Base-by-base conservation (phyloP, 1,140 invertebrate genomes). In the Pararge aegeria region DNA sequence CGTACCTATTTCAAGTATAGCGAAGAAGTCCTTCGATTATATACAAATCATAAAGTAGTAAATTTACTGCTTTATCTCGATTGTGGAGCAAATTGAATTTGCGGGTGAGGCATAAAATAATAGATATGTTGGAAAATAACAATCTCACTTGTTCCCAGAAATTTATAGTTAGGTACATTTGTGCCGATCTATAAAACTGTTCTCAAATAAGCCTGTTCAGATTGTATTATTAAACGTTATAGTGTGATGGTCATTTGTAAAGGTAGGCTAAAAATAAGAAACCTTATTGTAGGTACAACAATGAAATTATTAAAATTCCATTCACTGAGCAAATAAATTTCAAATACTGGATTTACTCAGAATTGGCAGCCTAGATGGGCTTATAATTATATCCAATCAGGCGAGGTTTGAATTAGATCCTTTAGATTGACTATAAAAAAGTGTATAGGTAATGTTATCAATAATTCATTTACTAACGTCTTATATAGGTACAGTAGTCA, bases 61-160 rank as follows among this genome's bases (percentile, higher is more conserved):
- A 59, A 49, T 61, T 61, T 54, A 54, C 52, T 49, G 30, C 51
- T 49, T 55, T 50, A 40, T 61, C 49, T 53, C 38, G 51, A 61
- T 54, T 55, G 42, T 49, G 13, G 46, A 1, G 42, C 20, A 61
- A 61, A 54, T 60, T 60, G 57, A 60, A 60, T 60, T 60, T 60
- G 27, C 40, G 27, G 40, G n/a, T 20, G 24, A 50, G 16, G 10
- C 18, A 51, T 18, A 15, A 12, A 34, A 30, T 15, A 40, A 51
- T 38, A 24, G 15, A 15, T 16, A 30, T 18, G 30, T 38, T 7
- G 29, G 38, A 42, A 52, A 52, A 52, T 52, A 38, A 38, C 50
- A 20, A 30, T 30, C 29, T 30, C 29, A 10, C 5, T 7, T 30
- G 29, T 30, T 10, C 10, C 29, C 5, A 42, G 2, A 16, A 15